Base-by-base conservation (phyloP, 2,888 invertebrate species). In the Poecilus cupreus region DNA sequence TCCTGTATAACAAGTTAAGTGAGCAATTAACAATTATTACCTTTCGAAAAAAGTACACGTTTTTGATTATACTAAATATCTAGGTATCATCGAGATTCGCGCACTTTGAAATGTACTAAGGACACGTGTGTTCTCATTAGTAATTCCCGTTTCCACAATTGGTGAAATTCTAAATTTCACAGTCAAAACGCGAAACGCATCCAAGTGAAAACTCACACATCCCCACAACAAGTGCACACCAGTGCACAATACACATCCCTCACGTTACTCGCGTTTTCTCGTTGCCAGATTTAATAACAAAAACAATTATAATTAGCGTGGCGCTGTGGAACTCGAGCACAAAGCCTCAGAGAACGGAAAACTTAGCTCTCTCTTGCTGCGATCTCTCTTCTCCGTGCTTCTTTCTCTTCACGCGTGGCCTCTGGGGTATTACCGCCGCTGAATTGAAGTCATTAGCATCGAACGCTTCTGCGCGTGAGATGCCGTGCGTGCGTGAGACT, bases 291-390 rank as follows among this genome's bases (percentile, higher is more conserved):
- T 70, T 70, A 70, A 70, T 70, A 70, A 39, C 70, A 70, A 70
- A 70, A 70, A 70, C 70, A 70, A 70, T 70, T 70, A 70, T 70
- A 70, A 70, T 70, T 70, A 70, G 43, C 70, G 39, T 70, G 54
- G 60, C 60, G 43, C 32, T 32, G 6, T 43, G 60, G n/a, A 60
- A 60, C 60, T 60, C 60, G 60, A 32, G 32, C 43, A 43, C 43
- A 43, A 43, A 43, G 43, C 43, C 43, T 11, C 13, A 43, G 43
- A 43, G 43, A 43, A 32, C 32, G 32, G 32, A 11, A 54, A 54
- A 54, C 54, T 54, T 32, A 32, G 6, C 32, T 32, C 32, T 54
- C 54, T 49, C 18, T 49, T 18, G 1, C 49, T 49, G 49, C 49
- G n/a, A n/a, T n/a, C 3, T 43, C 43, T 43, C 43, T 43, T 32